Evolutionary conservation across 2,797 vertebrate species (phyloP), one percentile per base, ranked within the genome.

Genomic region (Caiman crocodilus): DNA sequence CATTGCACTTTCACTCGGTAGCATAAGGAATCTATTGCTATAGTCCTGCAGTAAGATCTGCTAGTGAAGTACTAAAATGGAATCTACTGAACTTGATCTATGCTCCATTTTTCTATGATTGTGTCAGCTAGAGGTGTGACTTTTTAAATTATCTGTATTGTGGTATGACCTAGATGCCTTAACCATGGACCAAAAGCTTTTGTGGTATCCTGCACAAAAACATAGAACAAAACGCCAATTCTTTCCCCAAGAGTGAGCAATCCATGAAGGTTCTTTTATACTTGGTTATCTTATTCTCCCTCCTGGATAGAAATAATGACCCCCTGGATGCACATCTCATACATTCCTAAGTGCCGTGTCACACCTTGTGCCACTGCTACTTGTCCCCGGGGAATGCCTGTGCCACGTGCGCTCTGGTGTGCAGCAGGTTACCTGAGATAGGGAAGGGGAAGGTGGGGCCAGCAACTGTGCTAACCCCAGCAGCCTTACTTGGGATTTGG

Each of bases 291-390:
- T 81, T 32, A 21, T 60, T 78, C 60, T 32, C 14, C 26, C 56
- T 77, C 15, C 30, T 1, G 0, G 3, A 9, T 9, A n/a, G 0
- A 2, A 57, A 3, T 25, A 20, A 25, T 18, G 42, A 35, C 59
- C 21, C 3, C 16, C n/a, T 58, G 58, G 20, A 6, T 56, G 57
- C 17, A 74, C 60, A 14, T 75, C 6, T 59, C 0, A 0, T 16
- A 17, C 8, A 3, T 57, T 9, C 25, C 63, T 64, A 16, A 15
- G 50, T 6, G 42, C 42, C 8, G 42, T 42, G 42, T 42, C 42
- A 42, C 9, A 42, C 42, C 5, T 42, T 42, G 42, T 42, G 7
- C 42, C 42, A 42, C 42, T 42, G 42, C 42, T 42, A 42, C 42
- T 42, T 42, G 42, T 42, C 42, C 42, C 42, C 42, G 3, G 42